Base-by-base conservation (phyloP, 2,888 invertebrate species). In the Dynastes hyllus region DNA sequence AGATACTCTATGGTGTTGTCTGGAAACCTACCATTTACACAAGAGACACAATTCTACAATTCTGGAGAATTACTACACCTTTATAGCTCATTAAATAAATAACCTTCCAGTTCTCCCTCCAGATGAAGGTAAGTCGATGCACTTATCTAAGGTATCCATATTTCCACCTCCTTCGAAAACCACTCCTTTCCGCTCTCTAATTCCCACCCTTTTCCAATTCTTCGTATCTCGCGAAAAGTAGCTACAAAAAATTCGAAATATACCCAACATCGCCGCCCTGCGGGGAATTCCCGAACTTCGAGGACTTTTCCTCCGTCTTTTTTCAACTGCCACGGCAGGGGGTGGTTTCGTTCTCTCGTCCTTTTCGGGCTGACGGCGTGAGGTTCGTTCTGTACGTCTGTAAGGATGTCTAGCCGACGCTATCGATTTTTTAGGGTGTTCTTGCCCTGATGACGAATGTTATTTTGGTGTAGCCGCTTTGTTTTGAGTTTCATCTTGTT, bases 401-500 rank as follows among this genome's bases (percentile, higher is more conserved):
- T 55, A 58, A 27, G 32, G 73, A 32, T 37, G 37, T 55, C 58
- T 73, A 55, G 53, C 53, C 73, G 73, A 55, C n/a, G 55, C 16
- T 55, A 73, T 73, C 73, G 73, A 73, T 73, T 73, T 53, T 37
- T 29, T 16, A 58, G 16, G 55, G 8, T 5, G 16, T 58, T 58
- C 55, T 58, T 58, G 22, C 8, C 45, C 45, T 8, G 45, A 1
- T 45, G 45, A 45, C 45, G 45, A 45, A 45, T 45, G 45, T 45
- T 45, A 45, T 45, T 45, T 45, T 45, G 45, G 45, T 45, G 45
- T 45, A 8, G 45, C 8, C 45, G 2, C 45, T 45, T 45, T 45
- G 45, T 45, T 45, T 45, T 45, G 8, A 8, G 9, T 8, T 45
- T 11, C 45, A 45, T 45, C 45, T 8, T 11, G 45, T 45, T 45